phyloP scores from a whole-genome alignment of 2,888 invertebrate genomes.

The Polymixis flavicincta region DNA sequence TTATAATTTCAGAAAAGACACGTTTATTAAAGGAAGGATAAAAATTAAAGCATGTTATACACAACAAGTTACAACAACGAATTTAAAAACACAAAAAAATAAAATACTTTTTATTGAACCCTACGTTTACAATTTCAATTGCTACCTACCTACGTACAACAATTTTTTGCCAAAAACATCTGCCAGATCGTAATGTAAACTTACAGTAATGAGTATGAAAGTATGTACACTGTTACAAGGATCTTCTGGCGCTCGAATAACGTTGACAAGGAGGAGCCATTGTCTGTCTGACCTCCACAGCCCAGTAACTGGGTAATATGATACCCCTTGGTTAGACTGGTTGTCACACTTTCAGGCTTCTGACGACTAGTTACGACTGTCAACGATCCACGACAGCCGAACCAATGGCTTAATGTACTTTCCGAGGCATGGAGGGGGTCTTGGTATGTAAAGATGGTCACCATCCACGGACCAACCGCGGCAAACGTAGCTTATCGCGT shows the following conservation, averaged over 20 bases:
- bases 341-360: too few relatives aligned
- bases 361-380: too few relatives aligned
- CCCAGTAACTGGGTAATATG: too few relatives aligned
- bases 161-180: slow-evolving; percentile 15
- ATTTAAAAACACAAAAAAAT: neutral
- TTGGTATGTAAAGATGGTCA: too few relatives aligned
- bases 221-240: slow-evolving; percentile 9
- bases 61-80: neutral
- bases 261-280: neutral
- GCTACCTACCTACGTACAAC: too few relatives aligned
- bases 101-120: neutral
- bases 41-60: neutral
- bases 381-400: too few relatives aligned
- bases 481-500: too few relatives aligned
- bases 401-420: too few relatives aligned
- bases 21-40: neutral
- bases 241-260: neutral
- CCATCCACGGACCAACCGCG: too few relatives aligned
- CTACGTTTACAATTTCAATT: neutral
- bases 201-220: slow-evolving; percentile 31
- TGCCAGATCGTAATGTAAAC: slow-evolving; percentile 46
- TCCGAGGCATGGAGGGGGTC: too few relatives aligned
- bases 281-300: too few relatives aligned
- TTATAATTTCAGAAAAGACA: neutral
- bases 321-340: too few relatives aligned